phyloP scores from a whole-genome alignment of 1,140 invertebrate species.

The Laupala kohalensis region DNA sequence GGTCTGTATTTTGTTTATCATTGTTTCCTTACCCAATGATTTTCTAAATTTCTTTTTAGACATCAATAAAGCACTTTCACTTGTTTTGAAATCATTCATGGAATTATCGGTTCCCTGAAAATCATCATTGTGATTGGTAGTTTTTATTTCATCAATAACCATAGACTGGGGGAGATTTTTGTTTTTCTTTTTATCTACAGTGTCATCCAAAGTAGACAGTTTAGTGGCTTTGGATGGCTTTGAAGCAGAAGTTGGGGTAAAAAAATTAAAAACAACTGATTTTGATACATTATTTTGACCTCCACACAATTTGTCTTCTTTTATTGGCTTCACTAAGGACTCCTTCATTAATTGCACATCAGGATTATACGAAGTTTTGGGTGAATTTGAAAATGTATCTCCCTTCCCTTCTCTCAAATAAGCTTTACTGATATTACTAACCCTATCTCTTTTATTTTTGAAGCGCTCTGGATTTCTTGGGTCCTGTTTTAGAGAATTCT shows the following conservation, averaged over 20 bases:
- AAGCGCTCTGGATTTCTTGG: too few relatives aligned
- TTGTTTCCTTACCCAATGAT: neutral
- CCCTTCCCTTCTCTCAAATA: too few relatives aligned
- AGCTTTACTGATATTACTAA: too few relatives aligned
- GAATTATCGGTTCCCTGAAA: too few relatives aligned
- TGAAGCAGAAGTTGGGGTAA: neutral
- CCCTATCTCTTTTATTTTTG: too few relatives aligned
- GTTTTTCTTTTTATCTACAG: neutral
- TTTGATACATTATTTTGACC: neutral
- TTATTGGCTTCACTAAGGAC: too few relatives aligned
- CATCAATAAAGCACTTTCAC: neutral
- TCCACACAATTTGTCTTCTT: too few relatives aligned
- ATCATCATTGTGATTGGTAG: neutral
- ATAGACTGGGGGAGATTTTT: neutral
- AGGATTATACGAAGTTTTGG: too few relatives aligned
- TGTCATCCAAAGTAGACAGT: neutral
- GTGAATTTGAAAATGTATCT: neutral
- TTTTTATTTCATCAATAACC: neutral
- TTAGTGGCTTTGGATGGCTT: neutral
- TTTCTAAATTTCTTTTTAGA: neutral
- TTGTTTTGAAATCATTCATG: too few relatives aligned
- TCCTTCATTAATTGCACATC: too few relatives aligned
- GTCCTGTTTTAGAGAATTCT: too few relatives aligned
- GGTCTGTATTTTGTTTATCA: neutral
- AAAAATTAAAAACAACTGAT: neutral